A percentile compares a stretch with the other conserved stretches of the same genome.
Conservation (phyloP, 2,797 vertebrate species). For the Cynopterus sphinx region DNA sequence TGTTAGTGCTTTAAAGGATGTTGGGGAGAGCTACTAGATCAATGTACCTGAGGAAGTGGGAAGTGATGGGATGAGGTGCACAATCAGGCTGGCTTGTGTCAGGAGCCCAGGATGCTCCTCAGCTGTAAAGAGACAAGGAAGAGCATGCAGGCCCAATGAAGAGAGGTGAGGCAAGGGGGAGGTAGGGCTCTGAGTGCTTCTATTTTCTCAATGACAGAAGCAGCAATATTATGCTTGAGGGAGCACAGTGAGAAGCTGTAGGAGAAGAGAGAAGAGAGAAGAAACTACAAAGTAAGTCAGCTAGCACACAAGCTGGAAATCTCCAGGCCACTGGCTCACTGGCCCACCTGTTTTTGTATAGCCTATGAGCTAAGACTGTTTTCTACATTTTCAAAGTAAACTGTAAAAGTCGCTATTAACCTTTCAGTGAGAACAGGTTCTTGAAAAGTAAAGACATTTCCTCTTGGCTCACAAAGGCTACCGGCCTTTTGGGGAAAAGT, state of each 20-base stretch:
- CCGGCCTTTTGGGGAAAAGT: background rate
- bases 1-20: background rate
- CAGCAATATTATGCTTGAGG: background rate
- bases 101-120: background rate
- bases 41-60: background rate
- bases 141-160: background rate
- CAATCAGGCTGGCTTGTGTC: background rate
- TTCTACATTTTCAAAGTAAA: background rate
- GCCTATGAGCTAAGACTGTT: background rate
- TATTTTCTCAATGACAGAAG: background rate
- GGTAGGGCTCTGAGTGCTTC: background rate
- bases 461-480: background rate
- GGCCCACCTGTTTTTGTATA: too few relatives aligned
- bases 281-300: background rate
- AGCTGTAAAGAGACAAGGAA: background rate
- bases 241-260: background rate
- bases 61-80: too few relatives aligned
- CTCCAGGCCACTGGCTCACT: background rate
- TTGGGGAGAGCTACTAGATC: background rate
- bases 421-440: background rate
- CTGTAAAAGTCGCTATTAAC: background rate
- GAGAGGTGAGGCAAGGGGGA: background rate
- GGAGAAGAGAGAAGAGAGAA: background rate
- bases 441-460: background rate
- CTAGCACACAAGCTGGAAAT: too few relatives aligned